Evolutionary conservation across 2,113 vertebrate species (phyloP).

Genomic region (Rhinolophus ferrumequinum): DNA sequence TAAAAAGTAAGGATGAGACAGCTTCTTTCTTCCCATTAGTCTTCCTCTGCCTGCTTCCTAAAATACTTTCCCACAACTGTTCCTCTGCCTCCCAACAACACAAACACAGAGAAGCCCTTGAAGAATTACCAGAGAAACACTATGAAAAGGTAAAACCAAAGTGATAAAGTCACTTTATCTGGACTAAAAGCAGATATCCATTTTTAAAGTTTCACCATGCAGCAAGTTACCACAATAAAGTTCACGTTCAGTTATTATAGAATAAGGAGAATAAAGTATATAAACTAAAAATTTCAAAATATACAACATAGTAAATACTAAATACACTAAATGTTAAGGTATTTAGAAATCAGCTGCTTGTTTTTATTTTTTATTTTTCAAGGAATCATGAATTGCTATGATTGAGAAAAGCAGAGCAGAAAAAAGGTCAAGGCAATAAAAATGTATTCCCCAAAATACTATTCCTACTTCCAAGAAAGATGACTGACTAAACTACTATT

Average conservation of each 20-base stretch:
- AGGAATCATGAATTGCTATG: background rate
- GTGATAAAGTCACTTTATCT: background rate
- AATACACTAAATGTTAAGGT: background rate
- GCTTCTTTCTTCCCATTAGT: background rate
- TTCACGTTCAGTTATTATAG: background rate
- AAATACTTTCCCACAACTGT: background rate
- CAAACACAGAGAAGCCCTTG: background rate
- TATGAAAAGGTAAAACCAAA: background rate
- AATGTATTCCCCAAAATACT: background rate
- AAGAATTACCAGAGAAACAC: background rate
- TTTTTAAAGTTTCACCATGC: background rate
- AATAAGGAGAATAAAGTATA: background rate
- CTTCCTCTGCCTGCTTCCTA: background rate
- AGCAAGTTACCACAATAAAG: constrained; percentile 26
- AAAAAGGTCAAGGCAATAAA: constrained; percentile 6
- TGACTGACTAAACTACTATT: background rate
- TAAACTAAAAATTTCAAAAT: background rate
- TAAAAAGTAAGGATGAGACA: background rate
- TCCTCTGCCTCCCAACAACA: background rate
- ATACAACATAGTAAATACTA: background rate
- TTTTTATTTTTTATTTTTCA: background rate
- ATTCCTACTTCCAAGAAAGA: background rate
- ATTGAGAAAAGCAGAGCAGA: background rate
- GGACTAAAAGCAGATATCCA: background rate
- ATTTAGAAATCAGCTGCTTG: background rate